phyloP scores from a whole-genome alignment of 53 echinoderm and acorn worm species.

The Temnopleurus reevesii region DNA sequence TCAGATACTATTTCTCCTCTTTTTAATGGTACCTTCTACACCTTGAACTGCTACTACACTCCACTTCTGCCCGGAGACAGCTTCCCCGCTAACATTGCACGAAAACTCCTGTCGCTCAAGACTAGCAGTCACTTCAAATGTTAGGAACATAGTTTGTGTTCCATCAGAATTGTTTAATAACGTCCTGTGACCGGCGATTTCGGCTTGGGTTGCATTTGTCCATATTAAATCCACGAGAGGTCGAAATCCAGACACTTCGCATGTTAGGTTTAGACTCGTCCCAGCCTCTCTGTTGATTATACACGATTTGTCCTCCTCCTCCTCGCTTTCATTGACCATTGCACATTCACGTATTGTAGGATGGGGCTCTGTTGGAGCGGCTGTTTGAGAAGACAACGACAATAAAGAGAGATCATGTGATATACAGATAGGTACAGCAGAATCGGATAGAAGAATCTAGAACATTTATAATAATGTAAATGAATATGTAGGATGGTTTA shows the following conservation, averaged over 20 bases:
- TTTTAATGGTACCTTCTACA: neutral
- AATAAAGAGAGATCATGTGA: neutral
- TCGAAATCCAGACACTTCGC: conserved; percentile 23
- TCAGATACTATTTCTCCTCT: neutral
- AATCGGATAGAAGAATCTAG: too few relatives aligned
- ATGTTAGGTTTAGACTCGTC: conserved; percentile 24
- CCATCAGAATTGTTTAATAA: conserved; percentile 32
- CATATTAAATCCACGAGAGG: conserved; percentile 2
- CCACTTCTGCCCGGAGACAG: neutral
- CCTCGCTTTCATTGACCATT: neutral
- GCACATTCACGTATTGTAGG: conserved; percentile 13
- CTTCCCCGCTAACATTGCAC: conserved; percentile 25
- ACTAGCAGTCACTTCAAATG: conserved; percentile 52
- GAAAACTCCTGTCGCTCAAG: conserved; percentile 37
- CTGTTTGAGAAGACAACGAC: neutral
- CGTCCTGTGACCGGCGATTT: neutral
- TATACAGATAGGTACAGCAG: too few relatives aligned
- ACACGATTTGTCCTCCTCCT: neutral
- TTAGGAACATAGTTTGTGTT: conserved; percentile 1
- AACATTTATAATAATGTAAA: too few relatives aligned
- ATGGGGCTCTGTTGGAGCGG: conserved; percentile 36
- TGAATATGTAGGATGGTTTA: too few relatives aligned
- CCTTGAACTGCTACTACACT: conserved; percentile 9
- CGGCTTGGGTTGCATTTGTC: neutral
- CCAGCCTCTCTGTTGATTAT: conserved; percentile 6